Conservation (phyloP, 2,888 invertebrate species). For the Rhopalosiphum nymphaeae region DNA sequence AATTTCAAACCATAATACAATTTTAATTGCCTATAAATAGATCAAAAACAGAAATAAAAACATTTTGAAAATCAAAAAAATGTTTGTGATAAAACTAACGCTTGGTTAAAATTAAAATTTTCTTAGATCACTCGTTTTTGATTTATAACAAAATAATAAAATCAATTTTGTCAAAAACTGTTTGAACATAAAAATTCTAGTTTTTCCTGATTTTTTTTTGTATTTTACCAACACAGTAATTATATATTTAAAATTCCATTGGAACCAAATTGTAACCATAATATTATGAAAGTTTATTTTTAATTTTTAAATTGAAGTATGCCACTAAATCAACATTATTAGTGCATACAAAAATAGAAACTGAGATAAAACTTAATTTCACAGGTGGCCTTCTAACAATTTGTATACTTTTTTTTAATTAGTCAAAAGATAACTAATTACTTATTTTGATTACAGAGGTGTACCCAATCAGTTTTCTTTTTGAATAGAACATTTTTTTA, state of each 20-base stretch:
- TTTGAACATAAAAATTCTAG: too few relatives aligned
- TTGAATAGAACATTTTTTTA: neutral
- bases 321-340: neutral
- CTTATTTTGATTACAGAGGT: neutral
- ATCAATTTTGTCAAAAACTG: too few relatives aligned
- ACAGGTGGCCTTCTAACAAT: neutral
- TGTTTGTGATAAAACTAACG: too few relatives aligned
- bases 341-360: neutral
- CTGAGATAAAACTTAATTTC: neutral
- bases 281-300: neutral
- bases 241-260: neutral
- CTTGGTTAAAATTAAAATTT: too few relatives aligned
- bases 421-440: neutral
- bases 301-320: neutral
- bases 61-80: too few relatives aligned
- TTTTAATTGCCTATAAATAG: too few relatives aligned
- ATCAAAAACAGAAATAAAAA: too few relatives aligned
- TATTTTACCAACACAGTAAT: neutral
- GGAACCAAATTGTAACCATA: neutral
- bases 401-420: neutral
- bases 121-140: too few relatives aligned
- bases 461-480: neutral
- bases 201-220: too few relatives aligned
- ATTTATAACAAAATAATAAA: too few relatives aligned
- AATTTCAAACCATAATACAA: too few relatives aligned